Percentiles rank a stretch among this genome's conserved stretches.
These are phyloP conservation scores for Orientallactaga bullata DNA, from an alignment of 2,113 vertebrate genomes.

Conservation along the genomic window DNA sequence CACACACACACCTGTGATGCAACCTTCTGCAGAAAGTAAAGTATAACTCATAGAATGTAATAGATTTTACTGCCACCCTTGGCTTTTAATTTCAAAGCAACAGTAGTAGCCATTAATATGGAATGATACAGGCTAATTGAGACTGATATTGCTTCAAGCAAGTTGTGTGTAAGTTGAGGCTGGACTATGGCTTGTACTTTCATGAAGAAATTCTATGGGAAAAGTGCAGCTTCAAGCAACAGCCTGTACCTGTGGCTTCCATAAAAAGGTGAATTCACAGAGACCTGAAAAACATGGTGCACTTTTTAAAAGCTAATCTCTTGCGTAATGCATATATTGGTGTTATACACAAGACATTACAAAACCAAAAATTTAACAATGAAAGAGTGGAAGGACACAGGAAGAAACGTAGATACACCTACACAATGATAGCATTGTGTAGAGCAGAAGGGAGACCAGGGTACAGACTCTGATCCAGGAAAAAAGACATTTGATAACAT, in stretches of 20 bases:
- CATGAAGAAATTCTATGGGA: not conserved
- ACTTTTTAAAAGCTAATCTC: not conserved
- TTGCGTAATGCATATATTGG: not conserved
- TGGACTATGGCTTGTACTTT: not conserved
- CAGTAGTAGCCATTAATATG: not conserved
- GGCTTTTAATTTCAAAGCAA: constrained; percentile 11
- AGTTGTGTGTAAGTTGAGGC: not conserved
- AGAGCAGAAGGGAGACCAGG: not conserved
- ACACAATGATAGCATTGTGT: not conserved
- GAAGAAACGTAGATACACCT: not conserved
- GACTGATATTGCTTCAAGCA: constrained; percentile 28
- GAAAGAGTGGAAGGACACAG: not conserved
- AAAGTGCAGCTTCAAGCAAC: constrained; percentile 2
- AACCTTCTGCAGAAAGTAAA: not conserved
- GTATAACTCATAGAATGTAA: not conserved
- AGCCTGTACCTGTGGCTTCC: not conserved
- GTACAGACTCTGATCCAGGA: not conserved
- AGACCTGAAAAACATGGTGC: not conserved
- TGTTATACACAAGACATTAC: not conserved
- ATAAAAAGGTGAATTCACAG: not conserved
- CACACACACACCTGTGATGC: not conserved
- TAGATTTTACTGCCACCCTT: not conserved
- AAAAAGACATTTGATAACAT: not conserved
- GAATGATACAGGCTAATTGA: not conserved
- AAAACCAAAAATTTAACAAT: not conserved